A percentile compares a stretch with the other conserved stretches of the same genome.
phyloP scores from a whole-genome alignment of 2,113 vertebrate genomes.

The Megatriorchis doriae region DNA sequence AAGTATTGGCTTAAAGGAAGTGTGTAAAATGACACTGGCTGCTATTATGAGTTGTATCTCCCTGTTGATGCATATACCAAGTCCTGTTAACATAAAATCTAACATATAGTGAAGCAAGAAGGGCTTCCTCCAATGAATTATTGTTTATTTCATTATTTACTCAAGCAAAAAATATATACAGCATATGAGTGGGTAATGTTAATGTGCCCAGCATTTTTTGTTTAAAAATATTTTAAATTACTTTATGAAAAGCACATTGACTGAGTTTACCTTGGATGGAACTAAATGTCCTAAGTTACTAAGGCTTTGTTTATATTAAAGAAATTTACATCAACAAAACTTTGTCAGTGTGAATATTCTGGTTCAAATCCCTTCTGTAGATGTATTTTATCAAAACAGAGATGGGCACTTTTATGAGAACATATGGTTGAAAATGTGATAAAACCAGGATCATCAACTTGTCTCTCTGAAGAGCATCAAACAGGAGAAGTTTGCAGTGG shows the following conservation, averaged over 20 bases:
- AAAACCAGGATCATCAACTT: background rate
- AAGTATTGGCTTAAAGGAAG: background rate
- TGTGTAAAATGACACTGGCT: background rate
- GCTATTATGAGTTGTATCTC: background rate
- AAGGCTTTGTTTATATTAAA: background rate
- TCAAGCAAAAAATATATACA: background rate
- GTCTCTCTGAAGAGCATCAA: background rate
- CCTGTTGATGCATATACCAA: background rate
- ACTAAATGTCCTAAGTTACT: background rate
- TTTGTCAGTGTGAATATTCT: background rate
- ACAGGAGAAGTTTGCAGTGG: background rate
- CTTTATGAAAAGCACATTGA: background rate
- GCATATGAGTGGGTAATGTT: background rate
- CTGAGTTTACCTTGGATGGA: background rate
- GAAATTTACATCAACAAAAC: background rate
- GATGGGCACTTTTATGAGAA: background rate
- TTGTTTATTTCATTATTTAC: background rate
- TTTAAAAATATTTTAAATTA: background rate
- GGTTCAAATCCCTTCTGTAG: background rate
- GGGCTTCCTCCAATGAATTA: background rate
- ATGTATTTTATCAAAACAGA: background rate
- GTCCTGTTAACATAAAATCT: background rate
- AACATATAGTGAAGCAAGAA: background rate
- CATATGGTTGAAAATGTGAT: background rate
- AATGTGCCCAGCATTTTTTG: accelerated